phyloP scores from a whole-genome alignment of 2,888 invertebrate species.

The Deilephila porcellus region DNA sequence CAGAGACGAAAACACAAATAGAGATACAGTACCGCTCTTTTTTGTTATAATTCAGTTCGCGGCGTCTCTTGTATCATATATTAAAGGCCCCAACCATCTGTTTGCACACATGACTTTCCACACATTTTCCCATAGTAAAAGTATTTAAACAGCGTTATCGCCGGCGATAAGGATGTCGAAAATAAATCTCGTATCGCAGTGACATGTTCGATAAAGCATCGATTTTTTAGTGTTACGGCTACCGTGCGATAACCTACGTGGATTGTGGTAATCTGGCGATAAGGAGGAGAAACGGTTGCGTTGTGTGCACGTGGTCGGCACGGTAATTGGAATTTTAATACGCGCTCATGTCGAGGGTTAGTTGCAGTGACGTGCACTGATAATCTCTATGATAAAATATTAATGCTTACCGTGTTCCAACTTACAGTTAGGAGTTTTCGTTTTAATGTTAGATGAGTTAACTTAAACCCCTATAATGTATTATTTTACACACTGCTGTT shows the following conservation, averaged over 20 bases:
- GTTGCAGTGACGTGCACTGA: constrained; percentile 39
- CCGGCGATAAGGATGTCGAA: constrained; percentile 59
- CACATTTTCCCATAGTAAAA: constrained; percentile 38
- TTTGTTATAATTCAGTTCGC: no score
- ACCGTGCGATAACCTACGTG: constrained; percentile 75
- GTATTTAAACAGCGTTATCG: constrained; percentile 62
- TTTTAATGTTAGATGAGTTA: no score
- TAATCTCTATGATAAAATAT: no score
- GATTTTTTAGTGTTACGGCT: constrained; percentile 66
- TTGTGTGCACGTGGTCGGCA: constrained; percentile 67
- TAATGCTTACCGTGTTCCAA: no score
- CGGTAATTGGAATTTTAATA: constrained; percentile 62
- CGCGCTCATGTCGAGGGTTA: constrained; percentile 60
- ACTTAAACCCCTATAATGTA: no score
- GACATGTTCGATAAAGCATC: constrained; percentile 66
- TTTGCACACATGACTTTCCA: constrained; percentile 58
- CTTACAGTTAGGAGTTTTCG: no score
- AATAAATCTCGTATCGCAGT: constrained; percentile 70
- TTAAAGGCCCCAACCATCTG: background rate
- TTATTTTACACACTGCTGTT: no score
- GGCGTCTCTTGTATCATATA: no score
- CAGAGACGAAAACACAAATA: no score
- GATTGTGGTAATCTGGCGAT: constrained; percentile 71
- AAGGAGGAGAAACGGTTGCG: constrained; percentile 62
- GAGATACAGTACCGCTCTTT: no score